A percentile compares a stretch with the other conserved stretches of the same genome.
phyloP scores from a whole-genome alignment of 2,888 invertebrate genomes.

The Meandrusa payeni region DNA sequence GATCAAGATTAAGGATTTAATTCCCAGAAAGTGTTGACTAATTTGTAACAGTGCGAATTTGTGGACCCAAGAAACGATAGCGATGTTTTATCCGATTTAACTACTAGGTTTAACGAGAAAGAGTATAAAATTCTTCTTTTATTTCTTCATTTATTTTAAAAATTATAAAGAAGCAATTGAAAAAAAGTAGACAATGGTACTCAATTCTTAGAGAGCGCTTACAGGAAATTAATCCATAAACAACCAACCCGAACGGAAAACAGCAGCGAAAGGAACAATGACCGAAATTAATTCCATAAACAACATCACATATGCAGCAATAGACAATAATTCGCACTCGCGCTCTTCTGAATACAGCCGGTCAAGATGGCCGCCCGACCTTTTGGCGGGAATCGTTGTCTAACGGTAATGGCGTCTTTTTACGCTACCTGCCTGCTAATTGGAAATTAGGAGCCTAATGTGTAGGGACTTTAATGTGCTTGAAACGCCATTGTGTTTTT shows the following conservation, averaged over 20 bases:
- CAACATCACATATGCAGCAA: conserved; percentile 74
- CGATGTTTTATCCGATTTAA: too few species aligned
- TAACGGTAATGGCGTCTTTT: conserved; percentile 72
- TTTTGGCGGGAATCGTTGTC: conserved; percentile 69
- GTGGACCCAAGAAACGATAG: too few species aligned
- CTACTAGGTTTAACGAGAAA: too few species aligned
- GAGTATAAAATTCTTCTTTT: too few species aligned
- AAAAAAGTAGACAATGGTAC: conserved; percentile 2
- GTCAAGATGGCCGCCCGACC: conserved; percentile 60
- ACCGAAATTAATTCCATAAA: conserved; percentile 78
- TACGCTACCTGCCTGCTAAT: conserved; percentile 79
- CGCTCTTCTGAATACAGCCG: conserved; percentile 58
- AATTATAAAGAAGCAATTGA: conserved; percentile 1
- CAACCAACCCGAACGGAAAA: conserved; percentile 37
- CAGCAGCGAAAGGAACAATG: conserved; percentile 51
- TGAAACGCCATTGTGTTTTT: conserved; percentile 63
- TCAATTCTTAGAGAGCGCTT: conserved; percentile 22
- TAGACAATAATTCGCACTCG: conserved; percentile 77
- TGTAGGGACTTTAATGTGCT: conserved; percentile 66
- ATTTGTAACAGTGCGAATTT: too few species aligned
- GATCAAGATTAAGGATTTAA: too few species aligned
- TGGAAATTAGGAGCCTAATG: conserved; percentile 76
- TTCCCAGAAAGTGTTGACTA: too few species aligned
- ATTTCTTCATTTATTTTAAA: neutral
- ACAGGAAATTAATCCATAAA: conserved; percentile 41